These are phyloP conservation scores for Trochalopteron elliotii DNA, from an alignment of 2,113 vertebrate species.

Conservation along the genomic window DNA sequence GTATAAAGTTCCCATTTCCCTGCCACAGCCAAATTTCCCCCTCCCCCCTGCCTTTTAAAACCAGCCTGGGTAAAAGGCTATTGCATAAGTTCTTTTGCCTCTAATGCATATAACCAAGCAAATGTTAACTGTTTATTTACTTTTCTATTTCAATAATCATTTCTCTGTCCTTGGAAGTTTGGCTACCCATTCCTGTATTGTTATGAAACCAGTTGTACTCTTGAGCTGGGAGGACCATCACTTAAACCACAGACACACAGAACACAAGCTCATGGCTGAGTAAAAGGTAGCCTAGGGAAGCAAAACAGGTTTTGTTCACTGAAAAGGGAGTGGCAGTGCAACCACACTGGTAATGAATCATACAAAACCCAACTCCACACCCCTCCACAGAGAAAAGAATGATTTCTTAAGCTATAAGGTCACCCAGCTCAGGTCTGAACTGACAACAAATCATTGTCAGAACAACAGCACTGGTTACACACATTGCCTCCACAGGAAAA, in stretches of 20 bases:
- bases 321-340: slow-evolving; percentile 30
- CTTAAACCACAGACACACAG: background rate
- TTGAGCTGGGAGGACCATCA: background rate
- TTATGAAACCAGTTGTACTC: background rate
- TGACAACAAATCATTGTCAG: background rate
- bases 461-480: background rate
- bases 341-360: background rate
- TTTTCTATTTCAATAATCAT: background rate
- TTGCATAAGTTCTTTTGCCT: background rate
- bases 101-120: background rate
- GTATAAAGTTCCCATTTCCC: background rate
- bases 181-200: background rate
- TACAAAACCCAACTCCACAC: background rate
- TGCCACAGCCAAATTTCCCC: background rate
- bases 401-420: background rate
- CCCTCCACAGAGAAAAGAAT: background rate
- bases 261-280: background rate
- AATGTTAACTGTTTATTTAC: background rate
- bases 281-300: background rate
- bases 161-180: background rate
- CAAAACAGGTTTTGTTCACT: slow-evolving; percentile 21
- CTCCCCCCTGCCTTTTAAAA: background rate
- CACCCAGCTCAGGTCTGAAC: background rate
- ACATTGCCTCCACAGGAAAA: background rate
- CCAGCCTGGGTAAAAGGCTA: background rate